Evolutionary conservation across 2,797 vertebrate species (phyloP).

Genomic region (Acestrorhynchus altus): DNA sequence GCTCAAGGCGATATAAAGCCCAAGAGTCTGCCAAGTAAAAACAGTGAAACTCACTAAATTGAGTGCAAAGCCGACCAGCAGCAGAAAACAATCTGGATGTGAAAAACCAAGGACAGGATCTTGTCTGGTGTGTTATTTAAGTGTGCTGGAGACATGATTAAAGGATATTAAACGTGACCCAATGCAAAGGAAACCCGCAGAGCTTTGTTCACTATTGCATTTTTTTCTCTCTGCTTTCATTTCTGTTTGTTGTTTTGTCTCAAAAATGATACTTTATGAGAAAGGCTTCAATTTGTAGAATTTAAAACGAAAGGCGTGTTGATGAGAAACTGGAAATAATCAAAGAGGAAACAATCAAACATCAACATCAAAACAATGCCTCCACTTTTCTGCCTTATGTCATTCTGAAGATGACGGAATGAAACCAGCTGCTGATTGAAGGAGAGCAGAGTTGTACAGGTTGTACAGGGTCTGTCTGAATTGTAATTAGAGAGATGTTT

Average conservation of each 20-base stretch:
- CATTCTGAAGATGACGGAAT: background rate
- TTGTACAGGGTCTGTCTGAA: background rate
- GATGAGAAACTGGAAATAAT: slow-evolving; percentile 38
- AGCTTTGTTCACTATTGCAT: background rate
- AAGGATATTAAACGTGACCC: slow-evolving; percentile 9
- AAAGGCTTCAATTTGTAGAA: slow-evolving; percentile 9
- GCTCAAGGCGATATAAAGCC: too few relatives aligned
- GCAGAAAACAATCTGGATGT: too few relatives aligned
- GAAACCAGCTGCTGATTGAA: background rate
- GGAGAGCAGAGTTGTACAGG: background rate
- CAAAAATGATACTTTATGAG: slow-evolving; percentile 3
- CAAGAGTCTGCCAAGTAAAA: too few relatives aligned
- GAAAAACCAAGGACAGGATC: too few relatives aligned
- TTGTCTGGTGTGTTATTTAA: too few relatives aligned
- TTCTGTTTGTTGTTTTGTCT: background rate
- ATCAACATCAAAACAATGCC: background rate
- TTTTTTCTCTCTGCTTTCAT: background rate
- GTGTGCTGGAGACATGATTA: too few relatives aligned
- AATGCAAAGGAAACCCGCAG: slow-evolving; percentile 4
- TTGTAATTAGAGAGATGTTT: background rate
- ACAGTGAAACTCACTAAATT: too few relatives aligned
- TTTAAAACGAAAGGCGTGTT: slow-evolving; percentile 19
- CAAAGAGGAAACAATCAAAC: background rate
- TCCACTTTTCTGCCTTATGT: background rate
- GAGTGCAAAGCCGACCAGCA: too few relatives aligned